phyloP scores from a whole-genome alignment of 2,888 invertebrate species.

The Drosophila pseudotalamancana region DNA sequence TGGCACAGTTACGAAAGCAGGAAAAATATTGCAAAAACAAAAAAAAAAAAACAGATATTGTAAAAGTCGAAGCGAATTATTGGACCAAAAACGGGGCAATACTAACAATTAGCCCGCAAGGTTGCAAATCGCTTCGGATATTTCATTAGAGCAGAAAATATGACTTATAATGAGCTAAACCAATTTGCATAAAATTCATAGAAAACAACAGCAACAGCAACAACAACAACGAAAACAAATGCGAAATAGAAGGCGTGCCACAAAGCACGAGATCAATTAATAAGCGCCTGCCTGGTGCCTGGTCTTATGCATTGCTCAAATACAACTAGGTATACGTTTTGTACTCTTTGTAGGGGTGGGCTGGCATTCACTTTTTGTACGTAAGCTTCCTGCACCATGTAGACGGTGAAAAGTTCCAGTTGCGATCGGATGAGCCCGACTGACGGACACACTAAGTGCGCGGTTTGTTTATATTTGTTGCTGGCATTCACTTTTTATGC shows the following conservation, averaged over 20 bases:
- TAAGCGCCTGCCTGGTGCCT: conserved; percentile 6
- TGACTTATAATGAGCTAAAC: conserved; percentile 53
- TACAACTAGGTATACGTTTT: neutral
- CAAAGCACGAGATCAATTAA: conserved; percentile 57
- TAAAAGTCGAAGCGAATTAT: conserved; percentile 48
- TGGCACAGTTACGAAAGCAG: conserved; percentile 38
- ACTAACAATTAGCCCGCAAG: conserved; percentile 46
- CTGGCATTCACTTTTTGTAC: conserved; percentile 56
- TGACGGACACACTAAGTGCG: too few species aligned
- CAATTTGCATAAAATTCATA: conserved; percentile 50
- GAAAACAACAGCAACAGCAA: conserved; percentile 7
- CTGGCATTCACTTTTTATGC: too few species aligned
- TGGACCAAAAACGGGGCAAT: conserved; percentile 55
- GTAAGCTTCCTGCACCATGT: conserved; percentile 49
- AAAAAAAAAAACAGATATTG: conserved; percentile 2
- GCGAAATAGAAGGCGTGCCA: conserved; percentile 54
- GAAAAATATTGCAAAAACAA: too few species aligned
- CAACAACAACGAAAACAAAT: conserved; percentile 21
- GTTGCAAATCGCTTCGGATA: conserved; percentile 46
- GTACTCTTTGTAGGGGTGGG: neutral
- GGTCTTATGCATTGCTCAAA: conserved; percentile 2
- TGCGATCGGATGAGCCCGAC: too few species aligned
- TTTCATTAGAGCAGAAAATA: conserved; percentile 71
- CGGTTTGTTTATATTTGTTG: too few species aligned
- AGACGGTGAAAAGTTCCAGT: too few species aligned